A percentile compares a stretch with the other conserved stretches of the same genome.
Evolutionary conservation across 2,888 invertebrate genomes (phyloP).

Genomic region (Agrenia bidenticulata): DNA sequence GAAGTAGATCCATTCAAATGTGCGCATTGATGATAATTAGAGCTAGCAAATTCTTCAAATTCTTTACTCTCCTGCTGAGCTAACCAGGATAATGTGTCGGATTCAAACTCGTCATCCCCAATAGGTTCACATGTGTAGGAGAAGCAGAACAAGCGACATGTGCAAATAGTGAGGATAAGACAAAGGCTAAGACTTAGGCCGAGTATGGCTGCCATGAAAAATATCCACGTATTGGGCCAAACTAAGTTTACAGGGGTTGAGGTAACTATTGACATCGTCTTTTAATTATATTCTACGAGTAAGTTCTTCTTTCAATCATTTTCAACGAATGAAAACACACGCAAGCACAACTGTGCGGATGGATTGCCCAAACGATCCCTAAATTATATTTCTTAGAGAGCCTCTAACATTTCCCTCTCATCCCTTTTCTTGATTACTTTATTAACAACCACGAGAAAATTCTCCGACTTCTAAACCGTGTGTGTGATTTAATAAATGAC

Average conservation of each 20-base stretch:
- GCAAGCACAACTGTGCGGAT: too few relatives aligned
- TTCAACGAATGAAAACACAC: too few relatives aligned
- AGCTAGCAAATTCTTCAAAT: background rate
- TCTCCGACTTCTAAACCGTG: too few relatives aligned
- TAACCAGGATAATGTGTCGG: constrained; percentile 35
- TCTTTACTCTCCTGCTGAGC: constrained; percentile 25
- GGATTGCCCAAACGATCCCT: too few relatives aligned
- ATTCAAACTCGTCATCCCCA: constrained; percentile 41
- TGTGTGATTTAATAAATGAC: too few relatives aligned
- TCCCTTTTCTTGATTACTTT: too few relatives aligned
- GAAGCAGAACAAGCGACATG: constrained; percentile 44
- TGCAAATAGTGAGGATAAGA: constrained; percentile 45
- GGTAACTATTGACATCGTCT: constrained; percentile 27
- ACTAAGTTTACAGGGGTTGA: constrained; percentile 29
- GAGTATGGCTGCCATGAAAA: constrained; percentile 43
- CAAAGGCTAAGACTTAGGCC: constrained; percentile 43
- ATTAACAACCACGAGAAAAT: too few relatives aligned
- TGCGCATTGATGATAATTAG: constrained; percentile 10
- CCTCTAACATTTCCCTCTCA: too few relatives aligned
- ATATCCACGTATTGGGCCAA: constrained; percentile 45
- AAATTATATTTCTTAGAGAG: too few relatives aligned
- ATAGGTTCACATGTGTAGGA: constrained; percentile 37
- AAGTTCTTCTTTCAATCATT: too few relatives aligned
- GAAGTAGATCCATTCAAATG: constrained; percentile 8
- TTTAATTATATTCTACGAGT: too few relatives aligned